Base-by-base conservation (phyloP, 2,888 invertebrate genomes). In the Yponomeuta plumbellus region DNA sequence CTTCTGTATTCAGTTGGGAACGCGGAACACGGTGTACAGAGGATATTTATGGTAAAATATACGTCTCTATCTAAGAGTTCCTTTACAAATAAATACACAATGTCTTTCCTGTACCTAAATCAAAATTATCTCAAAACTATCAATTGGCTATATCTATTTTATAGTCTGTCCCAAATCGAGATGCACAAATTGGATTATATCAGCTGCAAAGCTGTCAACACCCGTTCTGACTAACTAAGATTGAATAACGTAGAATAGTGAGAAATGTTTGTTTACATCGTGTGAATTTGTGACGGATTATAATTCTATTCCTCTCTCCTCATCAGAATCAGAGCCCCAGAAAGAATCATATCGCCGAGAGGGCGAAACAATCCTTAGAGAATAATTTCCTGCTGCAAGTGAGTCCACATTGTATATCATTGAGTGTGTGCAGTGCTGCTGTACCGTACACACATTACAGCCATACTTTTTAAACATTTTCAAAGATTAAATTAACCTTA, bases 331-430 rank as follows among this genome's bases (percentile, higher is more conserved):
- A 88, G 84, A 89, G 88, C 82, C 89, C 90, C 76, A 85, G 90
- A 86, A 87, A 87, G 83, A 89, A 86, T 84, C 89, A 87, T 86
- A 89, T 91, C 75, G 89, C 88, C 77, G 90, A 91, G 87, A 86
- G 90, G 81, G 90, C 90, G 79, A 91, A 91, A 88, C 90, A 91
- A 82, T 84, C 87, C 67, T 85, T 91, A 88, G 90, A 90, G 74
- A 89, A 85, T 85, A 88, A 81, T 85, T 90, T 88, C 88, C 89
- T 91, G 88, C 71, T 85, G 75, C 90, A 91, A 90, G 90, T 91
- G 90, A 91, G 90, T 91, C 74, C 71, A 72, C 73, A 76, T 81
- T 81, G 75, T 69, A 52, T 52, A 17, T 52, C 10, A 52, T 52
- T 52, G 44, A 52, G 44, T 52, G 44, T 71, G 74, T 76, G 74